A percentile compares a stretch with the other conserved stretches of the same genome.
Evolutionary conservation across 1,140 invertebrate species (phyloP).

Genomic region (Augochlora pura): DNA sequence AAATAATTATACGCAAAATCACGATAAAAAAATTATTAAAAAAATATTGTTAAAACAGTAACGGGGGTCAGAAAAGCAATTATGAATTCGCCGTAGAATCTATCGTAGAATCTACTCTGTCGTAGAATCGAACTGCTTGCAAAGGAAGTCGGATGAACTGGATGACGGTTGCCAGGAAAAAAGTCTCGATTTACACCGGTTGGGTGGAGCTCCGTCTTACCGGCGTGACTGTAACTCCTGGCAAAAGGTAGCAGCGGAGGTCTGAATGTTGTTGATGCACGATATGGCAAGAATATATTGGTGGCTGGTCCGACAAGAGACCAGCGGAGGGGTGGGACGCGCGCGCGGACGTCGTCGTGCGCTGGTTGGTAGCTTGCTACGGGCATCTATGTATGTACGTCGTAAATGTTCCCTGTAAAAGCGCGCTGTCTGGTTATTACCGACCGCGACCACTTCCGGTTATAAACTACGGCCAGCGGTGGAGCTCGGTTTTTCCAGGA

Average conservation of each 20-base stretch:
- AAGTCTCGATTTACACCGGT: constrained; percentile 1
- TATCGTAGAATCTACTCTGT: too few species aligned
- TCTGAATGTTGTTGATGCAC: constrained; percentile 19
- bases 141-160: too few species aligned
- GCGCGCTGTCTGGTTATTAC: constrained; percentile 47
- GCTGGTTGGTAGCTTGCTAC: too few species aligned
- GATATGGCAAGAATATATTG: constrained; percentile 30
- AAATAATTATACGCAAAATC: too few species aligned
- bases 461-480: constrained; percentile 39
- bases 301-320: too few species aligned
- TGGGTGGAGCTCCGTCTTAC: not conserved
- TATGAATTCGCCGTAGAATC: too few species aligned
- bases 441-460: constrained; percentile 47
- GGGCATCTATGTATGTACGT: constrained; percentile 4
- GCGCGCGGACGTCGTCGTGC: not conserved
- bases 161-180: not conserved
- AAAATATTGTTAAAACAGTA: too few species aligned
- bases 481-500: constrained; percentile 25
- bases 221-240: not conserved
- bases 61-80: too few species aligned
- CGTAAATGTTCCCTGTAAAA: constrained; percentile 46
- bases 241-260: constrained; percentile 3
- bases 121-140: too few species aligned
- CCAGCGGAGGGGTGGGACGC: not conserved
- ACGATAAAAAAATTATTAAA: too few species aligned